Base-by-base conservation (phyloP, 64 coral and sea anemone species). In the Pachyseris speciosa region DNA sequence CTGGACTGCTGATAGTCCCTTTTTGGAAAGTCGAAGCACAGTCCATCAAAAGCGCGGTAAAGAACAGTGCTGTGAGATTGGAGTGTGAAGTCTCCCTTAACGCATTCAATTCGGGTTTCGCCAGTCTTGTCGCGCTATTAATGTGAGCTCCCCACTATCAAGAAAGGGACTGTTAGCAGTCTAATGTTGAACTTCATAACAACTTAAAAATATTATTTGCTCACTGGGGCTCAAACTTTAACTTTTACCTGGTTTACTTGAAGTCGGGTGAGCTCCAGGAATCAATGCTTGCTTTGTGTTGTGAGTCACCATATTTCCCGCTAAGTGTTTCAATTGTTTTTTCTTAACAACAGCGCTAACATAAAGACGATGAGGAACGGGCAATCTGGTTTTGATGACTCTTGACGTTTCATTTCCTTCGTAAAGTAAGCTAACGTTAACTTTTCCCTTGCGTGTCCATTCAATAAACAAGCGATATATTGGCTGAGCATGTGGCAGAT, bases 401-500 rank as follows among this genome's bases (percentile, higher is more conserved):
- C 49, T 20, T 2, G 51, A 80, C 29, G 76, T 61, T 27, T 20
- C 0, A 2, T 40, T 60, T 57, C 48, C 48, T 80, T 80, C 76
- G 17, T 57, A 80, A 37, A 80, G 76, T 60, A 80, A 61, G 4
- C 52, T 20, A 27, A 60, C 50, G 34, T 39, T 5, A 40, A 61
- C 6, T 24, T 25, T 36, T 13, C 52, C 51, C 7, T 61, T 80
- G 52, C 10, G 6, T 37, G 2, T 37, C 76, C 51, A 39, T 34
- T 80, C 17, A 24, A 80, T 25, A 40, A 80, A 80, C 52, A 80
- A 40, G 17, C 50, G 30, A 34, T 80, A 80, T 1, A 40, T 80
- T 37, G 19, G 32, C 25, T 80, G 31, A 15, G 76, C 9, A 57
- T 61, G 31, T 38, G 67, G 67, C 33, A 60, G 52, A 39, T 52